A percentile compares a stretch with the other conserved stretches of the same genome.
Evolutionary conservation across 2,888 invertebrate species (phyloP).

Genomic region (Nomada goodeniana): DNA sequence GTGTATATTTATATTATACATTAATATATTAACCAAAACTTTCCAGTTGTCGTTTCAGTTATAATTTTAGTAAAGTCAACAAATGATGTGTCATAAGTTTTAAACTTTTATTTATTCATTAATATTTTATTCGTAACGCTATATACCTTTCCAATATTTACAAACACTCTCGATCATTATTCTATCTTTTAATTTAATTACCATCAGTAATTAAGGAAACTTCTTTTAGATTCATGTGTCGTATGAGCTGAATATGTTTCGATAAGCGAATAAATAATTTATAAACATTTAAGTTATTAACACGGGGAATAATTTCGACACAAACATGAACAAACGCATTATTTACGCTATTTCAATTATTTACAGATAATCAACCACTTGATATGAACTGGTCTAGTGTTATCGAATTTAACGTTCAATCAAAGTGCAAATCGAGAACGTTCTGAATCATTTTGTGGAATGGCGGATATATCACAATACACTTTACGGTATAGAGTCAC

Average conservation of each 20-base stretch:
- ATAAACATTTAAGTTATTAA: slow-evolving; percentile 2
- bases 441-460: slow-evolving; percentile 59
- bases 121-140: neutral
- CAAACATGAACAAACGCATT: slow-evolving; percentile 11
- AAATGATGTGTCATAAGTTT: neutral
- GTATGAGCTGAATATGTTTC: slow-evolving; percentile 2
- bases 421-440: slow-evolving; percentile 8
- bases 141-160: neutral
- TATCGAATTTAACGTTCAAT: slow-evolving; percentile 2
- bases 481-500: slow-evolving; percentile 9
- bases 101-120: neutral
- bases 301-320: neutral
- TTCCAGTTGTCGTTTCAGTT: too few relatives aligned
- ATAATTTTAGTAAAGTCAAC: too few relatives aligned
- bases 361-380: slow-evolving; percentile 22
- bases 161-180: neutral
- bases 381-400: slow-evolving; percentile 28
- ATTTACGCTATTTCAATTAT: slow-evolving; percentile 17
- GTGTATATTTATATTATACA: too few relatives aligned
- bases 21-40: too few relatives aligned
- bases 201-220: too few relatives aligned
- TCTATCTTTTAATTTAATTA: neutral
- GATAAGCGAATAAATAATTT: neutral
- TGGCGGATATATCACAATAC: neutral
- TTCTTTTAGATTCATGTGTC: neutral